These are phyloP conservation scores for Aphodius granarius DNA, from an alignment of 2,888 invertebrate genomes.

Conservation along the genomic window DNA sequence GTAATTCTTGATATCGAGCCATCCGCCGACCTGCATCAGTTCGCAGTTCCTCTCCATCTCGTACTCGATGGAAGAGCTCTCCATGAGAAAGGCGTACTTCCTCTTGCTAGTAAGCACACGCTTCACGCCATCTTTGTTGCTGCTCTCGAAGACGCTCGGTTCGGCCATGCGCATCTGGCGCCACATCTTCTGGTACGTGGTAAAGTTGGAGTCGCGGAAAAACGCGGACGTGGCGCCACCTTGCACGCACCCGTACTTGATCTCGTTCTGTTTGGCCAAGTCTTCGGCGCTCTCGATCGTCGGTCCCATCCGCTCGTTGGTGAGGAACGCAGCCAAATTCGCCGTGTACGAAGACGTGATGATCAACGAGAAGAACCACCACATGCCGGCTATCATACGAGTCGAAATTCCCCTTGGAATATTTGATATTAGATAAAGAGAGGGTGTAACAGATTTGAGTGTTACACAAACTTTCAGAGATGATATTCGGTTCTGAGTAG, in stretches of 20 bases:
- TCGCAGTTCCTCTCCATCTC: slow-evolving; percentile 83
- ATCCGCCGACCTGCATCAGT: slow-evolving; percentile 77
- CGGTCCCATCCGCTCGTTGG: slow-evolving; percentile 84
- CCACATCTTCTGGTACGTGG: slow-evolving; percentile 38
- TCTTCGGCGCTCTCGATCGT: slow-evolving; percentile 91
- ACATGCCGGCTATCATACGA: slow-evolving; percentile 83
- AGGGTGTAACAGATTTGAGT: too few relatives aligned
- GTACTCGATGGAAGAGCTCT: slow-evolving; percentile 94
- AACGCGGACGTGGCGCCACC: slow-evolving; percentile 92
- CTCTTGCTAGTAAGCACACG: slow-evolving; percentile 78
- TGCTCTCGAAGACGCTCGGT: slow-evolving; percentile 80
- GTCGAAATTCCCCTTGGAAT: slow-evolving; percentile 82
- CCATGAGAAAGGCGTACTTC: slow-evolving; percentile 94
- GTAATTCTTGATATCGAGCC: slow-evolving; percentile 89
- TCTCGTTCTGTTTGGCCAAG: slow-evolving; percentile 87
- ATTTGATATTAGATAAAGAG: too few relatives aligned
- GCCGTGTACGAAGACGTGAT: slow-evolving; percentile 94
- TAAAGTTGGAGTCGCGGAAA: slow-evolving; percentile 59
- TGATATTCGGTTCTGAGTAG: too few relatives aligned
- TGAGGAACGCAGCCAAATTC: slow-evolving; percentile 90
- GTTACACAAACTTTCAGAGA: too few relatives aligned
- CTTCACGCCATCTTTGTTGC: slow-evolving; percentile 84
- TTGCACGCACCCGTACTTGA: slow-evolving; percentile 87
- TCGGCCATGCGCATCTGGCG: slow-evolving; percentile 73
- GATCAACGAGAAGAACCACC: slow-evolving; percentile 93